Percentiles rank a stretch among this genome's conserved stretches.
Evolutionary conservation across 2,888 invertebrate species (phyloP).

Genomic region (Drosophila fulvimacula): DNA sequence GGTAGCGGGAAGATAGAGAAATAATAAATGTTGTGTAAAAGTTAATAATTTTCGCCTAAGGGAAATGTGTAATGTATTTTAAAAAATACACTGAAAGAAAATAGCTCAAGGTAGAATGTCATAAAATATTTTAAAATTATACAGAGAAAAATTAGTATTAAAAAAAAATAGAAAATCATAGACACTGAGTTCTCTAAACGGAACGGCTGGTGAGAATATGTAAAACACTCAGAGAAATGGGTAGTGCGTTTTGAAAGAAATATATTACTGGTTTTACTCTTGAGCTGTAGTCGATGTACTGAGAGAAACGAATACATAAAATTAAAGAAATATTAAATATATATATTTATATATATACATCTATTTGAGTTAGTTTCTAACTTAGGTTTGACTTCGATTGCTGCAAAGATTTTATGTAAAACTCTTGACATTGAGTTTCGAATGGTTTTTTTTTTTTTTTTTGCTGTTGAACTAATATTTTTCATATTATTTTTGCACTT

Average conservation of each 20-base stretch:
- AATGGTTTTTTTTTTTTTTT: constrained; percentile 23
- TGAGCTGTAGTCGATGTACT: neutral
- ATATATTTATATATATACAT: constrained; percentile 39
- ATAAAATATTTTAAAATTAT: too few species aligned
- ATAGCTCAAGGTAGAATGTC: too few species aligned
- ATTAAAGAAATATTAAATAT: neutral
- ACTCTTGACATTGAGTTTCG: constrained; percentile 64
- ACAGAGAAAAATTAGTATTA: too few species aligned
- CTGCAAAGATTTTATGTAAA: constrained; percentile 41
- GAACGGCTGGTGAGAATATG: too few species aligned
- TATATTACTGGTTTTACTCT: too few species aligned
- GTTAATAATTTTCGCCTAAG: neutral
- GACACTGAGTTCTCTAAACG: too few species aligned
- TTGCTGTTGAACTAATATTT: neutral
- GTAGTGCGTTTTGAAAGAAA: too few species aligned
- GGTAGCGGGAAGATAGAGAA: neutral
- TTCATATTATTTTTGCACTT: constrained; percentile 55
- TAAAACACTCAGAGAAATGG: too few species aligned
- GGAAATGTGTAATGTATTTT: neutral
- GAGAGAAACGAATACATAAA: neutral
- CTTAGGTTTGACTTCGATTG: constrained; percentile 14
- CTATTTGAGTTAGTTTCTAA: constrained; percentile 55
- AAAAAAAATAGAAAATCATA: too few species aligned
- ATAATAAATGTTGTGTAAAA: neutral
- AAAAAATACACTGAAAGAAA: constrained; percentile 9